Percentiles rank a stretch among this genome's conserved stretches.
Conservation (phyloP, 2,888 invertebrate genomes). For the Lasius fuliginosus region DNA sequence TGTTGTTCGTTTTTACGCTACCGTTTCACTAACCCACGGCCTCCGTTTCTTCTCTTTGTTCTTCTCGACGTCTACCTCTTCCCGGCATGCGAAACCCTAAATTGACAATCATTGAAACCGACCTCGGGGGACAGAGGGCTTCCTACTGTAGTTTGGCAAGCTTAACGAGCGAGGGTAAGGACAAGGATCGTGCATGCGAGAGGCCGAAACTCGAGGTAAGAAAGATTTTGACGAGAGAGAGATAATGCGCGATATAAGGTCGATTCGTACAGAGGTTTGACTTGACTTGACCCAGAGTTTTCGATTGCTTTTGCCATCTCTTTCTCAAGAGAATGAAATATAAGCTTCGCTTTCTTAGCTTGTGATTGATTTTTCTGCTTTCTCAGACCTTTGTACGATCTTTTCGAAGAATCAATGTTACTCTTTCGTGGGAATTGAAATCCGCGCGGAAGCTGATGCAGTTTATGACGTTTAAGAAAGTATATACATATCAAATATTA, state of each 20-base stretch:
- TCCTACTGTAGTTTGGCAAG: conserved; percentile 85
- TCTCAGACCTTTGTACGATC: conserved; percentile 53
- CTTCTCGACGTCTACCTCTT: conserved; percentile 69
- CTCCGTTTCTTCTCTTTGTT: conserved; percentile 77
- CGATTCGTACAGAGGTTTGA: conserved; percentile 54
- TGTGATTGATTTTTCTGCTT: conserved; percentile 29
- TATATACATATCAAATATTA: neutral
- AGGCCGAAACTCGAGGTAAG: conserved; percentile 81
- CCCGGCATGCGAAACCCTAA: conserved; percentile 77
- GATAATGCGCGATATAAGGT: conserved; percentile 41
- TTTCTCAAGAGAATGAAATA: neutral
- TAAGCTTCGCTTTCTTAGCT: conserved; percentile 22
- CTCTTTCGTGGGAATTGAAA: neutral
- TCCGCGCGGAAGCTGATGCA: neutral
- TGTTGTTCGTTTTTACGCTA: conserved; percentile 19
- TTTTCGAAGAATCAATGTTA: neutral
- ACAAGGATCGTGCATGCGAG: conserved; percentile 70
- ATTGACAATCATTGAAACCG: conserved; percentile 71
- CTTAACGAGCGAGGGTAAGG: conserved; percentile 81
- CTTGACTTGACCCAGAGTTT: neutral
- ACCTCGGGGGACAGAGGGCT: conserved; percentile 81
- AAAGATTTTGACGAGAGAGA: conserved; percentile 68
- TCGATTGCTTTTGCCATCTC: conserved; percentile 9
- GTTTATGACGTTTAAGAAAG: neutral
- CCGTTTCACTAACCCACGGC: conserved; percentile 75